A percentile compares a stretch with the other conserved stretches of the same genome.
Evolutionary conservation across 2,113 vertebrate genomes (phyloP).

Genomic region (Hippolais icterina): DNA sequence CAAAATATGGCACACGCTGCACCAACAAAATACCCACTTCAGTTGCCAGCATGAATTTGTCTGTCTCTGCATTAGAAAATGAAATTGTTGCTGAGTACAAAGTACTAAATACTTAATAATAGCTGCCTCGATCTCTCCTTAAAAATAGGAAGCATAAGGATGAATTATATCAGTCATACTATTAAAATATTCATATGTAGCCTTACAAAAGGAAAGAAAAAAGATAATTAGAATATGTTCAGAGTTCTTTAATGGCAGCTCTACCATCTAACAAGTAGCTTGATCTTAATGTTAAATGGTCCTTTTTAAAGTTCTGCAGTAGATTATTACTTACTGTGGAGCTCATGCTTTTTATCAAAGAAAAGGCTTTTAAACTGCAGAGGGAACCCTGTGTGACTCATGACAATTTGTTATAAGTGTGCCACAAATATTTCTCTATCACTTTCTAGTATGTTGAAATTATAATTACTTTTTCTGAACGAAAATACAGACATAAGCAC

Average conservation of each 20-base stretch:
- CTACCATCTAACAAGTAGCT: background rate
- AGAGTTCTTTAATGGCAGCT: background rate
- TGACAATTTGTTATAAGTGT: background rate
- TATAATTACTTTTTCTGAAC: background rate
- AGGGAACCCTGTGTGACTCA: background rate
- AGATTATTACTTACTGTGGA: background rate
- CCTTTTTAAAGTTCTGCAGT: background rate
- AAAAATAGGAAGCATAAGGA: background rate
- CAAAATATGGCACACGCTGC: background rate
- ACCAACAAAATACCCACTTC: background rate
- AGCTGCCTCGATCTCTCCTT: background rate
- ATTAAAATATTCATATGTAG: slow-evolving; percentile 11
- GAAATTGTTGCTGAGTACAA: background rate
- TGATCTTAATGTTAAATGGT: background rate
- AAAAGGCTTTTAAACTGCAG: background rate
- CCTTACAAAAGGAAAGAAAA: background rate
- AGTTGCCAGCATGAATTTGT: background rate
- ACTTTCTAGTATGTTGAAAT: background rate
- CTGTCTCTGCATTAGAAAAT: background rate
- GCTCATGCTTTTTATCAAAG: background rate
- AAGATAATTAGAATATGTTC: background rate
- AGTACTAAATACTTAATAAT: slow-evolving; percentile 18
- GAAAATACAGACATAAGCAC: background rate
- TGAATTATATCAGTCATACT: background rate
- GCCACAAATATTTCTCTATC: background rate